Evolutionary conservation across 2,797 vertebrate genomes (phyloP).

Genomic region (Mycteria americana): DNA sequence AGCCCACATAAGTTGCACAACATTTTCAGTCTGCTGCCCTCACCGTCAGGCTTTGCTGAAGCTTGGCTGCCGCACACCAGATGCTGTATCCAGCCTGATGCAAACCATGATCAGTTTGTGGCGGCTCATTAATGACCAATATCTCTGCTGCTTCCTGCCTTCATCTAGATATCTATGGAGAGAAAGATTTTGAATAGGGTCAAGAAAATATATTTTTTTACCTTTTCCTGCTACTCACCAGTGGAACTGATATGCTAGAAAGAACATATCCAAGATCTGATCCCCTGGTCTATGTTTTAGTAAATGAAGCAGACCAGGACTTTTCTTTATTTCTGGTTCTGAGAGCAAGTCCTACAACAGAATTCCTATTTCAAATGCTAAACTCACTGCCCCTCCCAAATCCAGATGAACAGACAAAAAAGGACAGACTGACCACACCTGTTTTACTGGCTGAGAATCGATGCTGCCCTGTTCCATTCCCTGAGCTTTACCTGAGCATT

Average conservation of each 20-base stretch:
- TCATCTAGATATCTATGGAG: neutral
- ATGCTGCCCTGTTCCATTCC: neutral
- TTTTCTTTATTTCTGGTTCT: neutral
- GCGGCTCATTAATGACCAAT: neutral
- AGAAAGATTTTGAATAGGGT: neutral
- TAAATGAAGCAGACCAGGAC: neutral
- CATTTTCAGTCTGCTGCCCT: neutral
- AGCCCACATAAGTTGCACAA: neutral
- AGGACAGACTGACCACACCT: neutral
- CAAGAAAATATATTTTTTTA: neutral
- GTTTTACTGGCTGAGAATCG: neutral
- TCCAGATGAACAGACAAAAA: neutral
- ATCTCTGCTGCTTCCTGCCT: neutral
- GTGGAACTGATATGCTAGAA: neutral
- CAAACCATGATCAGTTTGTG: neutral
- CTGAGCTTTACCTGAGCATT: neutral
- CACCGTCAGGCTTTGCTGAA: neutral
- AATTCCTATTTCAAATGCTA: neutral
- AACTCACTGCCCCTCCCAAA: neutral
- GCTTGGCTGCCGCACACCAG: accelerated
- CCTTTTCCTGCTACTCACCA: neutral
- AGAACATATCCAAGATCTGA: neutral
- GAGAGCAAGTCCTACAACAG: neutral
- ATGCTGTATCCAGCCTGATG: neutral
- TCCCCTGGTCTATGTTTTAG: neutral